These are phyloP conservation scores for Aythya baeri DNA, from an alignment of 2,113 vertebrate species.

Conservation along the genomic window DNA sequence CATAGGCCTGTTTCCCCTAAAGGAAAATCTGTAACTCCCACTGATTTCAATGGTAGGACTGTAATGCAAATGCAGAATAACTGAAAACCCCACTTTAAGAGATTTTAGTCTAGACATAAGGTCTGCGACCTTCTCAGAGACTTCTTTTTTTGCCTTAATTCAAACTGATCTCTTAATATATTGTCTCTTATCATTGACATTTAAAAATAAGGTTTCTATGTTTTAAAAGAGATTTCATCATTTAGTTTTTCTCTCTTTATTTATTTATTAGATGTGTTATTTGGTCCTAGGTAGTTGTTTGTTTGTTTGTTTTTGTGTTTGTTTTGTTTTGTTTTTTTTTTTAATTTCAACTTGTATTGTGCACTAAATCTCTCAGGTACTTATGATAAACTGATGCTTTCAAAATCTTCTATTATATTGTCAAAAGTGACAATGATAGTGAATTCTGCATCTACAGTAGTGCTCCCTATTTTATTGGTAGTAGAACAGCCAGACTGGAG, in stretches of 20 bases:
- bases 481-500: neutral
- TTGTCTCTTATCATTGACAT: neutral
- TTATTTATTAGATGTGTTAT: neutral
- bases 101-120: conserved; percentile 17
- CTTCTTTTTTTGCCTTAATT: conserved; percentile 25
- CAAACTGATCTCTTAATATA: conserved; percentile 13
- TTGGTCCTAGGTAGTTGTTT: neutral
- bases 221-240: neutral
- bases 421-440: neutral
- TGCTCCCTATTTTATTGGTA: neutral
- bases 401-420: neutral
- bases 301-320: too few species aligned
- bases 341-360: neutral
- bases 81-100: conserved; percentile 28
- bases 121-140: conserved; percentile 12
- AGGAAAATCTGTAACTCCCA: conserved; percentile 18
- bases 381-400: neutral
- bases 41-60: conserved; percentile 11
- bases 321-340: neutral
- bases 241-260: neutral
- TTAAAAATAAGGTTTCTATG: neutral
- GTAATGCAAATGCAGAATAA: neutral
- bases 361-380: neutral
- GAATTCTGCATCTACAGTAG: neutral
- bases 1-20: neutral